Conservation (phyloP, 2,888 invertebrate species). For the Nymphalis c-album region DNA sequence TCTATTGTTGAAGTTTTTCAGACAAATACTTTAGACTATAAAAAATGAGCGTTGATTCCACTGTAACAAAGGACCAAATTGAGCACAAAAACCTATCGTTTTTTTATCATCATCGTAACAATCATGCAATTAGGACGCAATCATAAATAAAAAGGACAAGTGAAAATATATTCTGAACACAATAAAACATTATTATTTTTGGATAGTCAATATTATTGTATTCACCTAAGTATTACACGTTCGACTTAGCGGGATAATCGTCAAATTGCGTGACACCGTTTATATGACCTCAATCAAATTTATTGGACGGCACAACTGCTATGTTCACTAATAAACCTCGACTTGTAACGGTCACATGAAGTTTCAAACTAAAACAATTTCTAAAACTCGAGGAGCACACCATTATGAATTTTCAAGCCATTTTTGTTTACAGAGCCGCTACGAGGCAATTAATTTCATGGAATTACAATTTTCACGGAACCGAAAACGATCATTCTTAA, state of each 20-base stretch:
- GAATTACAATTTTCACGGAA: constrained; percentile 40
- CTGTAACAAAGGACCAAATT: too few relatives aligned
- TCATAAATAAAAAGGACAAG: constrained; percentile 8
- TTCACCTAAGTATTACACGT: constrained; percentile 30
- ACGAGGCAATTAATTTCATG: constrained; percentile 41
- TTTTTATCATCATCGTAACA: not conserved
- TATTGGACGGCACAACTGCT: constrained; percentile 31
- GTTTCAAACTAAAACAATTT: constrained; percentile 16
- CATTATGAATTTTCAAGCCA: constrained; percentile 32
- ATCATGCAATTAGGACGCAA: constrained; percentile 3
- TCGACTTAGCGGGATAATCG: constrained; percentile 39
- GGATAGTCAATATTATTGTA: constrained; percentile 23
- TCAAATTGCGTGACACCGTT: constrained; percentile 41
- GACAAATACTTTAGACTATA: too few relatives aligned
- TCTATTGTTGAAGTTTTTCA: too few relatives aligned
- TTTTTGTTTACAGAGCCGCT: constrained; percentile 35
- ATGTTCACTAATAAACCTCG: constrained; percentile 26
- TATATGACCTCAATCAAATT: constrained; percentile 38
- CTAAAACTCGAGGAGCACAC: constrained; percentile 17
- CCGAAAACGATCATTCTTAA: constrained; percentile 39
- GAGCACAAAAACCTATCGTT: too few relatives aligned
- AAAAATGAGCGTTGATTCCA: too few relatives aligned
- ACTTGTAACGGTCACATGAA: constrained; percentile 15
- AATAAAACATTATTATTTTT: constrained; percentile 7
- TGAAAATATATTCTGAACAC: constrained; percentile 1